Evolutionary conservation across 2,113 vertebrate species (phyloP).

Genomic region (Ochotona curzoniae): DNA sequence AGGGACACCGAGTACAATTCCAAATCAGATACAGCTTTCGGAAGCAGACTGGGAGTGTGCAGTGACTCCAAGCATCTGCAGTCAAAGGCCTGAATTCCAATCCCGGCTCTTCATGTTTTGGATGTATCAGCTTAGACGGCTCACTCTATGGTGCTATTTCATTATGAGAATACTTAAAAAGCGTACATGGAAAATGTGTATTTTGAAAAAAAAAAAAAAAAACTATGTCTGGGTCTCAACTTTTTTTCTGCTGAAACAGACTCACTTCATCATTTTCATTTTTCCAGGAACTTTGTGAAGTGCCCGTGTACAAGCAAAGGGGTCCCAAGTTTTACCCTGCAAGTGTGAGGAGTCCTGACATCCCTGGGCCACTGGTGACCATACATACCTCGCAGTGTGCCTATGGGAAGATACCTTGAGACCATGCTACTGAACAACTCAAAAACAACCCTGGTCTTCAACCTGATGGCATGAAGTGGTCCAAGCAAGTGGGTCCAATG

Average conservation of each 20-base stretch:
- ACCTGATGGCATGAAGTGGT: neutral
- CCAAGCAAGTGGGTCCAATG: neutral
- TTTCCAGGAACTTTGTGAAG: too few species aligned
- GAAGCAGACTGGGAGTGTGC: neutral
- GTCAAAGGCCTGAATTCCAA: neutral
- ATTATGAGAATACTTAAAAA: neutral
- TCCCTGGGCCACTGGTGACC: neutral
- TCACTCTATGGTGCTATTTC: neutral
- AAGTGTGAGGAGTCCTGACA: neutral
- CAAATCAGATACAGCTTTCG: neutral
- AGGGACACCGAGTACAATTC: neutral
- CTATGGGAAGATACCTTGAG: neutral
- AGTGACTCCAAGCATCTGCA: neutral
- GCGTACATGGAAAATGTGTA: too few species aligned
- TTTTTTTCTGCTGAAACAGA: too few species aligned
- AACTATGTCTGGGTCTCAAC: too few species aligned
- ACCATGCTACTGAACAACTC: neutral
- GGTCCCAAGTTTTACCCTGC: neutral
- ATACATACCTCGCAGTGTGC: neutral
- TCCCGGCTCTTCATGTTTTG: neutral
- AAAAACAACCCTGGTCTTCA: neutral
- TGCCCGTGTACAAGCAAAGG: neutral
- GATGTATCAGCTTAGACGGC: neutral
- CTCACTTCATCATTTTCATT: too few species aligned
- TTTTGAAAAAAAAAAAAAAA: too few species aligned